phyloP scores from a whole-genome alignment of 2,797 vertebrate species.

The Macroramphosus scolopax region DNA sequence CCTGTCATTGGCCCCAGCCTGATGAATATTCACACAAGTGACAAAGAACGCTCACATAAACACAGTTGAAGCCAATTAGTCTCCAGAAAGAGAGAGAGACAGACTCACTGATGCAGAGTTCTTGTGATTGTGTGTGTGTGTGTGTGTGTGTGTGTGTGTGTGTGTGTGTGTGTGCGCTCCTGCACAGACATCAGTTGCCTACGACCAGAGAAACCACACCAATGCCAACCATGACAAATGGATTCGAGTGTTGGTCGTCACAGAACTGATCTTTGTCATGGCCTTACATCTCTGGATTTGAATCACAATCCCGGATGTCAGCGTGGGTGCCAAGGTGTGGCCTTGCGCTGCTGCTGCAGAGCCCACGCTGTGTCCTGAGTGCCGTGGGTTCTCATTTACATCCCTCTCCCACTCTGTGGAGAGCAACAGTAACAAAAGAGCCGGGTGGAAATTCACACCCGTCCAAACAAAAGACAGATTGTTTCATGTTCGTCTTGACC shows the following conservation, averaged over 20 bases:
- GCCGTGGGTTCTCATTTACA: conserved; percentile 8
- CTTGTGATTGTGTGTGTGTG: conserved; percentile 1
- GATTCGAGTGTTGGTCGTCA: conserved; percentile 27
- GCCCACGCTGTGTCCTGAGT: conserved; percentile 1
- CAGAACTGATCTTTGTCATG: conserved; percentile 27
- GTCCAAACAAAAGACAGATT: conserved; percentile 52
- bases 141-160: not conserved
- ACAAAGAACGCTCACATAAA: conserved; percentile 62
- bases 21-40: conserved; percentile 75
- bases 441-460: conserved; percentile 37
- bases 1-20: conserved; percentile 48
- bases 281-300: conserved; percentile 28
- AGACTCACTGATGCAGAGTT: conserved; percentile 12
- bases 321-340: conserved; percentile 26
- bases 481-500: conserved; percentile 52
- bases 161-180: not conserved
- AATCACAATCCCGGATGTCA: conserved; percentile 37
- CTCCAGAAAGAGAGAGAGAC: conserved; percentile 19
- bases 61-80: conserved; percentile 64
- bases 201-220: conserved; percentile 10
- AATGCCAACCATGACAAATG: conserved; percentile 21
- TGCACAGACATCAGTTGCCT: conserved; percentile 5
- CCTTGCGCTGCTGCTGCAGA: not conserved
- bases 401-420: conserved; percentile 22
- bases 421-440: conserved; percentile 33